Evolutionary conservation across 2,113 vertebrate genomes (phyloP), one percentile per base, ranked within the genome.

Genomic region (Alligator sinensis): DNA sequence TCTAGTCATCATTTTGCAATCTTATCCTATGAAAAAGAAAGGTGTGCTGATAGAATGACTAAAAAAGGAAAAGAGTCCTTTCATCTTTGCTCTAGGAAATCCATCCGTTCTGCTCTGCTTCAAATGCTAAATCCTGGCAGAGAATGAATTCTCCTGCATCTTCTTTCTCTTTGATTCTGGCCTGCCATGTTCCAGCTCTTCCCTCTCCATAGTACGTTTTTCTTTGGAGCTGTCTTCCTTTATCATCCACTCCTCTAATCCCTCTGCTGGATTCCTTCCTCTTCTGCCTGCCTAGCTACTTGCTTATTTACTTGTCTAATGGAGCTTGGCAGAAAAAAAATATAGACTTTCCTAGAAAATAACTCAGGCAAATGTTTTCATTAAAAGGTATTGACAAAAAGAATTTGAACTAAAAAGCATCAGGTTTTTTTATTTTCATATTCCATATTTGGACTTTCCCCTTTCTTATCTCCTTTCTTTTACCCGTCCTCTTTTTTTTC

Each of bases 121-220:
- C 4, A 57, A 3, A 1, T 11, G 15, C 9, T 1, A 14, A 47
- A 34, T 0, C 66, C 2, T 2, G 77, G 54, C 54, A 30, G n/a
- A 12, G 1, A 3, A 9, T 2, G 13, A 64, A n/a, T 17, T 4
- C 55, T 27, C 25, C 82, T 77, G 18, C 27, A 28, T 38, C 68
- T n/a, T 1, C 0, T 5, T 17, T 59, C 59, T 25, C 76, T 59
- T 19, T 72, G 38, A 38, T 34, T 21, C 6, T 12, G 30, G 68
- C 64, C 64, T 66, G 28, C 17, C 17, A 16, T 63, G 15, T 6
- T 63, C 3, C 62, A 63, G 64, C 28, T 5, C 22, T 21, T 72
- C 13, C 68, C 68, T 72, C 30, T 47, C 47, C 47, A 47, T 47
- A 47, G 47, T 9, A 9, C 47, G 47, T 8, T 47, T 47, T 47